Evolutionary conservation across 2,888 invertebrate species (phyloP).

Genomic region (Diabrotica balteata): DNA sequence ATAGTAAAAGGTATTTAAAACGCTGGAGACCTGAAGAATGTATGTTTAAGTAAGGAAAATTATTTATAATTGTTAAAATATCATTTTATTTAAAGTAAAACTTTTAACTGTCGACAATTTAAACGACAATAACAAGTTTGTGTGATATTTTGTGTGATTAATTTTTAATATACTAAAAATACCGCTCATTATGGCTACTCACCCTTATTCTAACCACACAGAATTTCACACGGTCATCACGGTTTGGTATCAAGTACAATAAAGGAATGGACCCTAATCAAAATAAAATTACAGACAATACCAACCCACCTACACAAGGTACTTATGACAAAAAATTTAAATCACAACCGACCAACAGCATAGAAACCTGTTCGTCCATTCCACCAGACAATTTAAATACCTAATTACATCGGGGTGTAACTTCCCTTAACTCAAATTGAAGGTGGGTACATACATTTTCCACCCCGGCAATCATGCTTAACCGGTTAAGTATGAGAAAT

Average conservation of each 20-base stretch:
- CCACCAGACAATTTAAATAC: slow-evolving; percentile 39
- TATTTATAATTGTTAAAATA: too few relatives aligned
- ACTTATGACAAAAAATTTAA: slow-evolving; percentile 32
- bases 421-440: slow-evolving; percentile 35
- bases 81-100: too few relatives aligned
- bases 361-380: slow-evolving; percentile 33
- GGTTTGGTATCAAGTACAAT: slow-evolving; percentile 30
- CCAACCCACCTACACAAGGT: slow-evolving; percentile 31
- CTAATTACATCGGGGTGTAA: slow-evolving; percentile 40
- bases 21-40: too few relatives aligned
- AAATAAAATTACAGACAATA: slow-evolving; percentile 32
- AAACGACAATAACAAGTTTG: too few relatives aligned
- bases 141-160: too few relatives aligned
- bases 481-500: slow-evolving; percentile 27
- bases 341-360: slow-evolving; percentile 38
- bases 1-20: too few relatives aligned
- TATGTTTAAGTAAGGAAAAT: too few relatives aligned
- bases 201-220: slow-evolving; percentile 19
- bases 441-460: slow-evolving; percentile 31
- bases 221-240: slow-evolving; percentile 30
- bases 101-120: too few relatives aligned
- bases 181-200: slow-evolving; percentile 8
- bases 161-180: not conserved
- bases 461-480: slow-evolving; percentile 39
- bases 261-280: slow-evolving; percentile 32